Conservation (phyloP, 2,888 invertebrate species). For the Mayetiola destructor region DNA sequence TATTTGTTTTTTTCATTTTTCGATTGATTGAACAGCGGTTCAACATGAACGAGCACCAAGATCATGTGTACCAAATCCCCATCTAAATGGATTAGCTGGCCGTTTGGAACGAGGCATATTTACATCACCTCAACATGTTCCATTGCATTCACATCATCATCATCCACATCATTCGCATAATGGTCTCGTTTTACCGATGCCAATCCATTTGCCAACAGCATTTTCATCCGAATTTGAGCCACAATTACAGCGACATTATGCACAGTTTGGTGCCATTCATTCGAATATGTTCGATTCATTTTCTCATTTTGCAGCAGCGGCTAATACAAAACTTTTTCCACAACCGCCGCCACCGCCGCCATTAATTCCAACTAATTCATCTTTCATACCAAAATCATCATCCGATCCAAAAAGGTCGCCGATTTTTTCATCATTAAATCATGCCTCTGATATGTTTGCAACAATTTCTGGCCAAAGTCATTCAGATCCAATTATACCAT, state of each 20-base stretch:
- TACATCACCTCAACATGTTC: not conserved
- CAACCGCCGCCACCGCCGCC: not conserved
- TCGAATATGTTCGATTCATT: slow-evolving; percentile 4
- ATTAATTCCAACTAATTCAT: not conserved
- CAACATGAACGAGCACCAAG: slow-evolving; percentile 82
- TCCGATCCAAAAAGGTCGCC: not conserved
- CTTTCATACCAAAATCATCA: not conserved
- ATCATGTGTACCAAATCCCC: slow-evolving; percentile 26
- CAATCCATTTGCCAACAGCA: slow-evolving; percentile 9
- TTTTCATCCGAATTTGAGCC: slow-evolving; percentile 10
- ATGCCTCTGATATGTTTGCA: not conserved
- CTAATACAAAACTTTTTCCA: not conserved
- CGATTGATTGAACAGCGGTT: slow-evolving; percentile 47
- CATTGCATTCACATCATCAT: not conserved
- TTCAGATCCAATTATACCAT: not conserved
- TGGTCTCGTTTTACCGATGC: slow-evolving; percentile 13
- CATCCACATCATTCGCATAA: not conserved
- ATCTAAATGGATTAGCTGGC: not conserved
- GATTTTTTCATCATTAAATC: not conserved
- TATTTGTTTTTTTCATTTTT: not conserved
- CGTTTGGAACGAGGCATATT: not conserved
- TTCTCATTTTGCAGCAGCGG: not conserved
- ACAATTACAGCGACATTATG: not conserved
- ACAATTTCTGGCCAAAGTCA: not conserved
- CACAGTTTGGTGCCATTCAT: not conserved